Conservation (phyloP, 2,888 invertebrate genomes). For the Autographa gamma region DNA sequence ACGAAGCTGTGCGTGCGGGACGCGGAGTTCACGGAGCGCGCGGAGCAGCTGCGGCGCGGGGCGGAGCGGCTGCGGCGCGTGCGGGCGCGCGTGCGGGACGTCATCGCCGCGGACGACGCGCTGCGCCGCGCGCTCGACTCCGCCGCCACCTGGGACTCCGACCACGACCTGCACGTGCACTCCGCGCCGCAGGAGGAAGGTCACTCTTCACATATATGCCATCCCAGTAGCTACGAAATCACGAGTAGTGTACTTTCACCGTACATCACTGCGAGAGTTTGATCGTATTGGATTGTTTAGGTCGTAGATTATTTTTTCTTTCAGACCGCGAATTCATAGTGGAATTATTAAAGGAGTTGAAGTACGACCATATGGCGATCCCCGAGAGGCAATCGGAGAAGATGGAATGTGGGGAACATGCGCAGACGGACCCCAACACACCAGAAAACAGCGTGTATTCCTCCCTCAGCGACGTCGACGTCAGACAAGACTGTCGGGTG, state of each 20-base stretch:
- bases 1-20: constrained; percentile 78
- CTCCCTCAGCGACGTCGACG: constrained; percentile 69
- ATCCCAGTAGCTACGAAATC: constrained; percentile 5
- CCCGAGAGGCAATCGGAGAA: constrained; percentile 64
- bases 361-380: constrained; percentile 64
- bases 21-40: constrained; percentile 73
- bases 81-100: constrained; percentile 72
- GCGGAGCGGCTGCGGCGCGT: constrained; percentile 70
- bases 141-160: constrained; percentile 59
- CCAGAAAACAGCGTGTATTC: constrained; percentile 73
- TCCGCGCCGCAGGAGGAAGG: constrained; percentile 68
- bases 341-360: constrained; percentile 75
- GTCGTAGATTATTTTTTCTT: constrained; percentile 51
- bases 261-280: not conserved
- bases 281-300: constrained; percentile 25
- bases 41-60: constrained; percentile 67
- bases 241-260: not conserved
- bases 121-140: constrained; percentile 63
- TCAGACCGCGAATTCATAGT: constrained; percentile 74
- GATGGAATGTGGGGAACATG: constrained; percentile 65
- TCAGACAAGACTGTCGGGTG: constrained; percentile 75
- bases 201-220: constrained; percentile 31
- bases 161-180: constrained; percentile 54
- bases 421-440: constrained; percentile 56
- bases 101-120: constrained; percentile 71